A percentile compares a stretch with the other conserved stretches of the same genome.
Evolutionary conservation across 2,113 vertebrate genomes (phyloP).

Genomic region (Cyprinodon variegatus): DNA sequence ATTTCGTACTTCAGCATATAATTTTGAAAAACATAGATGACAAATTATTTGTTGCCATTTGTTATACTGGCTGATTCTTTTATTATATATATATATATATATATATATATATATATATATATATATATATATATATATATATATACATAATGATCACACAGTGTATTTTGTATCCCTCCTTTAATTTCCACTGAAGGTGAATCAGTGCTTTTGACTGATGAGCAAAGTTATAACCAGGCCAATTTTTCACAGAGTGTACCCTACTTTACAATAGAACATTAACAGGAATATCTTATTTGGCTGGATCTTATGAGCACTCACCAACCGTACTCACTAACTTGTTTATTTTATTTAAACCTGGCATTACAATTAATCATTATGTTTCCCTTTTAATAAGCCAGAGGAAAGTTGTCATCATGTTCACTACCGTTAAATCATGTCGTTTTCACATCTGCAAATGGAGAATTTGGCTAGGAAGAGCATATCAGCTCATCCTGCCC

Average conservation of each 20-base stretch:
- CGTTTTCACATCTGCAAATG: constrained; percentile 33
- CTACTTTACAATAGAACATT: neutral
- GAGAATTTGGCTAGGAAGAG: constrained; percentile 29
- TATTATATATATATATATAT: too few species aligned
- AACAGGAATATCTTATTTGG: neutral
- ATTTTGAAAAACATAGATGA: too few species aligned
- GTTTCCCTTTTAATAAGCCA: constrained; percentile 17
- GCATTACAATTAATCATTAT: constrained; percentile 18
- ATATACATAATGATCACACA: neutral
- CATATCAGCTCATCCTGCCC: constrained; percentile 20
- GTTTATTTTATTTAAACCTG: constrained; percentile 6
- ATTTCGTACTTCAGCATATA: too few species aligned
- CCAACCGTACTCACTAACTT: neutral
- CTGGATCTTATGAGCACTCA: neutral
- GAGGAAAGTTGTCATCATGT: constrained; percentile 28
- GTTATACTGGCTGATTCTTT: too few species aligned
- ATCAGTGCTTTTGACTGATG: neutral
- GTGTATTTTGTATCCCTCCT: neutral
- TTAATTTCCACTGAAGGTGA: too few species aligned
- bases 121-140: too few species aligned
- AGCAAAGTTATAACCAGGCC: neutral
- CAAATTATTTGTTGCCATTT: too few species aligned
- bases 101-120: too few species aligned
- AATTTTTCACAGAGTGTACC: neutral
- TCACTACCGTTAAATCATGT: constrained; percentile 33